phyloP scores from a whole-genome alignment of 1,140 invertebrate species.

The Drosophila yakuba region DNA sequence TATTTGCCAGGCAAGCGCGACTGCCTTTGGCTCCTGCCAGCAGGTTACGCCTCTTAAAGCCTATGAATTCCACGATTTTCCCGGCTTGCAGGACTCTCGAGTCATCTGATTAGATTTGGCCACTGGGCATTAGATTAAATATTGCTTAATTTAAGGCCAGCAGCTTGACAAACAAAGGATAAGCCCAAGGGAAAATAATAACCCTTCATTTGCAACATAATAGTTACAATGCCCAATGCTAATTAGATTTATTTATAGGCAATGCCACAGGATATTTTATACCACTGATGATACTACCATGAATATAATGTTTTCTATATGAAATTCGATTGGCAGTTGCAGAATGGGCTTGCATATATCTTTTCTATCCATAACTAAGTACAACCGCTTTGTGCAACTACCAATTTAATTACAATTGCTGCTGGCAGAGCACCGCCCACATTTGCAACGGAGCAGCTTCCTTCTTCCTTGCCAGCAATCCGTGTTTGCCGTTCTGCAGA shows the following conservation, averaged over 20 bases:
- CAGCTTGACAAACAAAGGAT: background rate
- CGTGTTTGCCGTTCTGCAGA: background rate
- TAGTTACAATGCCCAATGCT: background rate
- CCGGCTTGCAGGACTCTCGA: background rate
- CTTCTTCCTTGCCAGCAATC: conserved; percentile 26
- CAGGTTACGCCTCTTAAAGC: conserved; percentile 42
- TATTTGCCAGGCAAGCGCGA: conserved; percentile 70
- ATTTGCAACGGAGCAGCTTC: conserved; percentile 22
- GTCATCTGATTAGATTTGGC: conserved; percentile 30
- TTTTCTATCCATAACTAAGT: background rate
- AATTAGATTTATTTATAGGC: background rate
- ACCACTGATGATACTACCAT: too few species aligned
- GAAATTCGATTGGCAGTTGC: too few species aligned
- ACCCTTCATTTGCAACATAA: conserved; percentile 1
- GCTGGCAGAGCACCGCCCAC: conserved; percentile 15
- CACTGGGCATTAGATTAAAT: conserved; percentile 26
- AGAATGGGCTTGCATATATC: background rate
- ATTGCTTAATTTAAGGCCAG: conserved; percentile 26
- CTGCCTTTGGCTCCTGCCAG: conserved; percentile 39
- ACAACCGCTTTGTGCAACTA: conserved; percentile 12
- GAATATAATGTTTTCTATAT: too few species aligned
- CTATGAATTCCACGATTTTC: conserved; percentile 18
- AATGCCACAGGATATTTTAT: too few species aligned
- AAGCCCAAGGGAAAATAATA: background rate
- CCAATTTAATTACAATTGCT: conserved; percentile 35